Base-by-base conservation (phyloP, 1,140 invertebrate genomes). In the Zaprionus camerounensis region DNA sequence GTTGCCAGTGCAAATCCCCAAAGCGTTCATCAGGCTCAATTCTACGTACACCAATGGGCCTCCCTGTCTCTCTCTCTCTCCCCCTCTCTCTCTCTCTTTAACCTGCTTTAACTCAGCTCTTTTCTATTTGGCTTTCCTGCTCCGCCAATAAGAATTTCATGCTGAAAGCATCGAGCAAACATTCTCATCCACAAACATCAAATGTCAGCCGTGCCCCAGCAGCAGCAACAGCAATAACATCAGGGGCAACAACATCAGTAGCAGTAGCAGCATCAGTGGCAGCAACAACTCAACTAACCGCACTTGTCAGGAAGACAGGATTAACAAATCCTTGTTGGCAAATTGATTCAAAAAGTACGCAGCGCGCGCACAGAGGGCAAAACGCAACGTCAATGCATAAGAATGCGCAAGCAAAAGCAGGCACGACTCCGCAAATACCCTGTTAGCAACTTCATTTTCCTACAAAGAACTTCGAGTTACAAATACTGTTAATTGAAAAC, bases 251-350 rank as follows among this genome's bases (percentile, higher is more conserved):
- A 86, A 77, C 79, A 82, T 74, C 68, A 77, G 31, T 0, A 2
- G 26, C 49, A 46, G 22, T 64, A 63, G 17, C 74, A 72, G 2
- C 71, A 61, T 12, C 62, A 69, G 36, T 51, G 67, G n/a, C 75
- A 88, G 73, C 75, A 85, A 85, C 81, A 90, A 85, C 71, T 91
- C 86, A 91, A 91, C 90, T 90, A 91, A 91, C 90, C 90, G 85
- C 90, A 91, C 90, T 91, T 91, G 90, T 91, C 90, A 91, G 85
- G 81, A 90, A 91, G 90, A 91, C 90, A 90, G 90, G 87, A 91
- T 91, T 91, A 91, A 91, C 82, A 91, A 91, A 91, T 91, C 87
- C 87, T 91, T 87, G 81, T 91, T 91, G 82, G 71, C 87, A 91
- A 91, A 91, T 91, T 91, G 87, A 91, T 91, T 91, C 87, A 91